Evolutionary conservation across 1,140 invertebrate species (phyloP), one percentile per base, ranked within the genome.

Genomic region (Brachionus calyciflorus): DNA sequence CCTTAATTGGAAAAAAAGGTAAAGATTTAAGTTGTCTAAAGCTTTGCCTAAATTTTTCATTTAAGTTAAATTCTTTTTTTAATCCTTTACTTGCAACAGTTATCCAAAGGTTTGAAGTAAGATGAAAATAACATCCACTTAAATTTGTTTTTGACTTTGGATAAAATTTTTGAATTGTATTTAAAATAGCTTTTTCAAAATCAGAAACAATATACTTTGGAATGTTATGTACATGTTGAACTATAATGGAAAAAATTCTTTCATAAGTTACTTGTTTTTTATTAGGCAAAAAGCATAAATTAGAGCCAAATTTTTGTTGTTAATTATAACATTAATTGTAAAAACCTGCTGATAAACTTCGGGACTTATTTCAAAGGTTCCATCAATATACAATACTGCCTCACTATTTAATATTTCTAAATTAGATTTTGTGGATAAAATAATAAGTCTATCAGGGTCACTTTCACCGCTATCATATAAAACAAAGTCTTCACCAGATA

Each of bases 251-350:
- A 26, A 53, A 53, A 7, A 53, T 26, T 53, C 51, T 53, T 53
- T n/a, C 24, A 49, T 49, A 49, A 49, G 48, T 53, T 26, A 53
- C 28, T 53, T 26, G 51, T 21, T 53, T 7, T 53, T 53, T 53
- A 53, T 53, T 26, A 10, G 51, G 51, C 51, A 53, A 53, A 53
- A 53, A 14, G 51, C 51, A 26, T 53, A 2, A 53, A 53, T 53
- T 26, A 21, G 28, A 53, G 51, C 51, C 28, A 53, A 53, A 53
- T 53, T 53, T 53, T 53, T 53, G 51, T 53, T 53, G 51, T 53
- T 53, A 53, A 53, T 53, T 21, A 53, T 53, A 26, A 53, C 51
- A 9, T 53, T 53, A 26, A 53, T 53, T 10, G 51, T 53, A 26
- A 53, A 53, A 53, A 53, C 28, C 28, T 53, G 51, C 51, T 53